phyloP scores from a whole-genome alignment of 2,113 vertebrate species.

The Erinaceus europaeus region DNA sequence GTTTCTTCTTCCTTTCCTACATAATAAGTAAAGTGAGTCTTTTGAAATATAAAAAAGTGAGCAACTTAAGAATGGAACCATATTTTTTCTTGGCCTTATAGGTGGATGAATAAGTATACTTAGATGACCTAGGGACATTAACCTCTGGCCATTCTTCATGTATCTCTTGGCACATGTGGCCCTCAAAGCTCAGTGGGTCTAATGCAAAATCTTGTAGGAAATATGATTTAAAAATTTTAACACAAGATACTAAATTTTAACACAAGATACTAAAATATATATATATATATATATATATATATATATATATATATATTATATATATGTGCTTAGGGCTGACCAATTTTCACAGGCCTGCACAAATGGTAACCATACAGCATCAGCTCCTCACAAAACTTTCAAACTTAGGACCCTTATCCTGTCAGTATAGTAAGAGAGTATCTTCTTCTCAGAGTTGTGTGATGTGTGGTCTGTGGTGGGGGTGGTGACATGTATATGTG shows the following conservation, averaged over 20 bases:
- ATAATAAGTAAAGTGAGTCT: not conserved
- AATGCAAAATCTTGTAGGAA: not conserved
- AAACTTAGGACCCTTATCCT: not conserved
- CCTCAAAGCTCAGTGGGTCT: not conserved
- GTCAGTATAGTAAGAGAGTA: not conserved
- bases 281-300: too few relatives aligned
- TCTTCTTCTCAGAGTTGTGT: not conserved
- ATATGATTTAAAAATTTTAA: not conserved
- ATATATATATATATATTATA: too few relatives aligned
- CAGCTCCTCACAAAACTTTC: not conserved
- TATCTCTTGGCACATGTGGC: not conserved
- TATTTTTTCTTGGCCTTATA: constrained; percentile 1
- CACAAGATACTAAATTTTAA: too few relatives aligned
- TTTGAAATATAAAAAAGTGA: not conserved
- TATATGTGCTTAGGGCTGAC: too few relatives aligned
- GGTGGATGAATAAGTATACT: not conserved
- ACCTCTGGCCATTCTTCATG: not conserved
- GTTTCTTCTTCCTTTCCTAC: not conserved
- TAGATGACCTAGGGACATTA: not conserved
- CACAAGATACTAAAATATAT: too few relatives aligned
- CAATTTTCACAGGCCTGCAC: not conserved
- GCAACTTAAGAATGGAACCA: not conserved
- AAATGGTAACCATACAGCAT: too few relatives aligned
- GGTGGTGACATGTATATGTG: too few relatives aligned
- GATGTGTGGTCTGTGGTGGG: too few relatives aligned